phyloP scores from a whole-genome alignment of 1,140 invertebrate genomes.

The Periplaneta americana region DNA sequence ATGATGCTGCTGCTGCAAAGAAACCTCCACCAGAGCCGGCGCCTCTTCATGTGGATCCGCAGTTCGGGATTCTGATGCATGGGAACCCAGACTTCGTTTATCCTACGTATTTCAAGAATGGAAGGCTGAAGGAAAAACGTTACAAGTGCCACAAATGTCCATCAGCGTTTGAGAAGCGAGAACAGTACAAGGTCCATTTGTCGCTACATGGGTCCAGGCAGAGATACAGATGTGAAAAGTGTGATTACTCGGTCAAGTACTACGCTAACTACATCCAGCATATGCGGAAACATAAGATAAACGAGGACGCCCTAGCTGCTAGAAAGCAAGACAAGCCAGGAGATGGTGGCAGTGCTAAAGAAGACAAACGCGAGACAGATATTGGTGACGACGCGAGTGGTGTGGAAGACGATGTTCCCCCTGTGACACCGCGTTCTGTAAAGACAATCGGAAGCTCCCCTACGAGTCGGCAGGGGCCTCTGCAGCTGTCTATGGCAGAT shows the following conservation, averaged over 20 bases:
- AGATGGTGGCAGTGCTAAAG: neutral
- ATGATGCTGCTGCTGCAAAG: neutral
- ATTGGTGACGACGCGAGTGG: conserved; percentile 13
- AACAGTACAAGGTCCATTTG: conserved; percentile 79
- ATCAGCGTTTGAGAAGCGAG: conserved; percentile 79
- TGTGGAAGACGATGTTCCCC: conserved; percentile 30
- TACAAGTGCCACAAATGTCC: conserved; percentile 84
- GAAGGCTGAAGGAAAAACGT: conserved; percentile 65
- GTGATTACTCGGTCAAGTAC: conserved; percentile 85
- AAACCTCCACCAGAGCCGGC: neutral
- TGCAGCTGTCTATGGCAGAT: conserved; percentile 21
- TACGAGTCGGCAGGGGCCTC: conserved; percentile 14
- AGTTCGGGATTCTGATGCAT: conserved; percentile 58
- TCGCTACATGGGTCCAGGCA: conserved; percentile 78
- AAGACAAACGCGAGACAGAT: conserved; percentile 15
- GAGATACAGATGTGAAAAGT: conserved; percentile 75
- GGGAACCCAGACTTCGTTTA: conserved; percentile 73
- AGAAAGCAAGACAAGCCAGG: conserved; percentile 16
- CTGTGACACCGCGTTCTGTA: neutral
- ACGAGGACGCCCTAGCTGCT: conserved; percentile 56
- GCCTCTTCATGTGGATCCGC: conserved; percentile 47
- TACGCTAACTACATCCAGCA: conserved; percentile 79
- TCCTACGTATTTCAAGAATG: conserved; percentile 67
- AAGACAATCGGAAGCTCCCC: conserved; percentile 1
- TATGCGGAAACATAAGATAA: conserved; percentile 66